Base-by-base conservation (phyloP, 2,797 vertebrate genomes). In the Rachycentron canadum region DNA sequence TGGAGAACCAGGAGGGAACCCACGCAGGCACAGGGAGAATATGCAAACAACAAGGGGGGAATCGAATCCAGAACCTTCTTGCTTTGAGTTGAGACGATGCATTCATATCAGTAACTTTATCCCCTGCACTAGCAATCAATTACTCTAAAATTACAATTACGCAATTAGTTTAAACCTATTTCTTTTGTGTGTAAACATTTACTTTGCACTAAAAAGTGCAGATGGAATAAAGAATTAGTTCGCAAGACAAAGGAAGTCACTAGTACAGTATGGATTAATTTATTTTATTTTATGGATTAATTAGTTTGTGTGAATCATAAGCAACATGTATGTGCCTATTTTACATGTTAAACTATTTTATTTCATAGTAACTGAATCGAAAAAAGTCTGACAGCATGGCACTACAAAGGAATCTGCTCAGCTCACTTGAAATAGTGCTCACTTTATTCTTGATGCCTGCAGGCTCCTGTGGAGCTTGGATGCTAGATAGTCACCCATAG, bases 401-500 rank as follows among this genome's bases (percentile, higher is more conserved):
- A 14, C 19, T 47, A 14, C 16, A 62, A 71, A 49, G 19, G 13
- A 45, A 49, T 8, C 21, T 11, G 8, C 38, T 78, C 78, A 74
- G 23, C 59, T 70, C n/a, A 47, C 75, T 85, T 72, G 17, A 86
- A 75, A 78, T 56, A 67, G 17, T 62, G 21, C 76, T 85, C 71
- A 63, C 69, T 56, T 43, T 32, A 74, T 66, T 43, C 67, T 45
- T 49, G 66, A 73, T 65, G 82, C 74, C 82, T 72, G 65, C 57
- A 47, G 81, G 82, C 84, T 81, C n/a, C 73, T 59, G 72, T 23
- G 76, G 73, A 88, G 69, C 74, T 62, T n/a, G n/a, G 55, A 75
- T 30, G 73, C 84, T 81, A 80, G 61, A 73, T 81, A 81, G 81
- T 77, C 77, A 86, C 86, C 74, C 84, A 79, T 4, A 55, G 81